Evolutionary conservation across 2,888 invertebrate genomes (phyloP).

Genomic region (Ptychoptera albimana): DNA sequence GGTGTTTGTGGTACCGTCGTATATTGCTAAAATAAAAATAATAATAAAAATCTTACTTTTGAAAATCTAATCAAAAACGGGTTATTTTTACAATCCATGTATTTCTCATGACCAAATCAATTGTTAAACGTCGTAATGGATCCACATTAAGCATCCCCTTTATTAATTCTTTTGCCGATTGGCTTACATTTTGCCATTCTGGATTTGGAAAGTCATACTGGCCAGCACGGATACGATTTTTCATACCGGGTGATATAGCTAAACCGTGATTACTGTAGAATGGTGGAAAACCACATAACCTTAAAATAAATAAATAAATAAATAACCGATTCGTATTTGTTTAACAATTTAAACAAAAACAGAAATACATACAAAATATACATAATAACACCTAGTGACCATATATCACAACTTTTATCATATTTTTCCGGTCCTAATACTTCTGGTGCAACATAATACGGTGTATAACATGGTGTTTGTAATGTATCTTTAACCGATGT

Average conservation of each 20-base stretch:
- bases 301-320: slow-evolving; percentile 21
- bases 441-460: slow-evolving; percentile 80
- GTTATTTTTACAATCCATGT: slow-evolving; percentile 54
- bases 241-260: slow-evolving; percentile 99
- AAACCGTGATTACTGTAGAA: slow-evolving; percentile 97
- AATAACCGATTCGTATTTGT: not conserved
- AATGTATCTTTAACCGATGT: slow-evolving; percentile 70
- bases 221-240: slow-evolving; percentile 70
- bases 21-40: slow-evolving; percentile 29
- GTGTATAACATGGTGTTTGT: slow-evolving; percentile 97
- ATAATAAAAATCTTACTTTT: not conserved
- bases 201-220: slow-evolving; percentile 95
- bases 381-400: slow-evolving; percentile 98
- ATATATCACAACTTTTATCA: slow-evolving; percentile 97
- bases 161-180: slow-evolving; percentile 91
- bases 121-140: slow-evolving; percentile 74
- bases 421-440: slow-evolving; percentile 94
- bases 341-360: not conserved
- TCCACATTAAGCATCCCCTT: slow-evolving; percentile 88
- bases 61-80: not conserved
- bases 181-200: slow-evolving; percentile 89
- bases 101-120: slow-evolving; percentile 78
- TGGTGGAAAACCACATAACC: slow-evolving; percentile 94
- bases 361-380: slow-evolving; percentile 68
- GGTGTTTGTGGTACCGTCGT: slow-evolving; percentile 90